Conservation (phyloP, 2,113 vertebrate species). For the Kobus ellipsiprymnus region DNA sequence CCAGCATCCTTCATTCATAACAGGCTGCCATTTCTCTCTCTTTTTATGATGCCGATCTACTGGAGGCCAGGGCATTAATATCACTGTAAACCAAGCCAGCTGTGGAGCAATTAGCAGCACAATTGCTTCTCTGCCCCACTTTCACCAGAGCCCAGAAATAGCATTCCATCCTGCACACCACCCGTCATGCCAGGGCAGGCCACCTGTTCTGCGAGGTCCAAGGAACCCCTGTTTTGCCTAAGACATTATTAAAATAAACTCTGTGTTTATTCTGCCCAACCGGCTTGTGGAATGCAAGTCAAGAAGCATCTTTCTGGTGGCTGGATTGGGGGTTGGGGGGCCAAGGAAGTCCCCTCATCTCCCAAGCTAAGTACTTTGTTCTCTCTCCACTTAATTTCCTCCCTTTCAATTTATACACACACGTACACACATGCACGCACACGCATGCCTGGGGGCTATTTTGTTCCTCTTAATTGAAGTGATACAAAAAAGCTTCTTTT, state of each 20-base stretch:
- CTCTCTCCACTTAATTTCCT: not conserved
- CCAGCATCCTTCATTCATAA: rapidly evolving
- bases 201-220: rapidly evolving
- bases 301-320: not conserved
- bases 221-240: not conserved
- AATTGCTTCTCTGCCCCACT: not conserved
- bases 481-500: not conserved
- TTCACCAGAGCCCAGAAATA: not conserved
- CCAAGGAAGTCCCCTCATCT: not conserved
- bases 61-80: rapidly evolving
- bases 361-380: not conserved
- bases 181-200: rapidly evolving
- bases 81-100: not conserved
- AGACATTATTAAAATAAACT: not conserved
- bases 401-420: rapidly evolving
- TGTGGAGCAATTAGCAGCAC: rapidly evolving
- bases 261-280: rapidly evolving
- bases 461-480: not conserved
- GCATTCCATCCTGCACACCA: not conserved
- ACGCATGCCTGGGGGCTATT: not conserved
- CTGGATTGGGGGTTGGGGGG: not conserved
- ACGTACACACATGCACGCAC: rapidly evolving
- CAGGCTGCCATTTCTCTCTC: not conserved
- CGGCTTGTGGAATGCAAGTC: not conserved
- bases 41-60: not conserved